Percentiles rank a stretch among this genome's conserved stretches.
These are phyloP conservation scores for Peromyscus californicus DNA, from an alignment of 2,113 vertebrate genomes.

Conservation along the genomic window DNA sequence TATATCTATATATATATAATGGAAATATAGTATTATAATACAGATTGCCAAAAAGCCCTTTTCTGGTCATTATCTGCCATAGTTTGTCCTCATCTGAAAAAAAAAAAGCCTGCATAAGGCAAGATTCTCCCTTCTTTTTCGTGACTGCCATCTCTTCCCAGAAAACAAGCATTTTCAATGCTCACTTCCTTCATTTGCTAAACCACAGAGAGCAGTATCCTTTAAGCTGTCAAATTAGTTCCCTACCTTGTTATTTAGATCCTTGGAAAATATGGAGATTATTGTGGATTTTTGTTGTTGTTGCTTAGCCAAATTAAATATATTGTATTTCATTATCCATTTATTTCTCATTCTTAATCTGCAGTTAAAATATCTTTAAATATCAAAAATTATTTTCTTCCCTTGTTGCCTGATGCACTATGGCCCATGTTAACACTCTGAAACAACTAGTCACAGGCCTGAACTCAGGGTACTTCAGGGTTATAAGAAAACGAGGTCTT, in stretches of 20 bases:
- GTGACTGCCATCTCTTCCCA: background rate
- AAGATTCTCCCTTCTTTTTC: background rate
- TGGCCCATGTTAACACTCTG: background rate
- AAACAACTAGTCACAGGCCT: background rate
- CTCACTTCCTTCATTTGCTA: conserved; percentile 13
- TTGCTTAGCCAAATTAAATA: background rate
- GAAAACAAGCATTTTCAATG: background rate
- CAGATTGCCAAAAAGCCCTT: background rate
- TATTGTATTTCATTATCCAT: too few relatives aligned
- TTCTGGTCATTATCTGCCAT: background rate
- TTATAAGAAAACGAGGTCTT: background rate
- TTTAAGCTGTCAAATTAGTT: background rate
- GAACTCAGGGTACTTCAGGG: background rate
- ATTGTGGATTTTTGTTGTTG: background rate
- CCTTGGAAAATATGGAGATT: background rate
- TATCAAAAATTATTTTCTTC: background rate
- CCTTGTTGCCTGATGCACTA: background rate
- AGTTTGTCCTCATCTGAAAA: background rate
- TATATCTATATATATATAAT: too few relatives aligned
- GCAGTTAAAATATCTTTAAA: background rate
- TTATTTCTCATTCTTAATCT: background rate
- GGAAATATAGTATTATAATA: background rate
- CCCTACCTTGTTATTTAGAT: background rate
- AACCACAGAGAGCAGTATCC: background rate
- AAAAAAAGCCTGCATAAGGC: background rate